Base-by-base conservation (phyloP, 2,797 vertebrate genomes). In the Sebastes taczanowskii region DNA sequence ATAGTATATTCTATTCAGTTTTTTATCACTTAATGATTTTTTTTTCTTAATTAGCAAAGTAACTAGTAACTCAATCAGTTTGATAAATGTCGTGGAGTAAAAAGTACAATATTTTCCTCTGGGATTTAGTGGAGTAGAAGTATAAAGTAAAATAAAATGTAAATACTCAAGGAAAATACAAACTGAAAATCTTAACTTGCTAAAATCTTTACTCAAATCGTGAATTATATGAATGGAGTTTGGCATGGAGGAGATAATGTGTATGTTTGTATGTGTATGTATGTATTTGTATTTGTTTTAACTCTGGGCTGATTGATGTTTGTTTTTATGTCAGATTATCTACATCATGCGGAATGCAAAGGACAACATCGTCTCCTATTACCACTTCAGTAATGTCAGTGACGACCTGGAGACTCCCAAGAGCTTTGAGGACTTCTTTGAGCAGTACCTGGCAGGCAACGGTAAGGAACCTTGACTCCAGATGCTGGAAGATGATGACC, bases 291-390 rank as follows among this genome's bases (percentile, higher is more conserved):
- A 38, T 38, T 13, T 38, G 11, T 13, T 38, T 38, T 1, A 65
- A 0, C 38, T 34, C 20, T 25, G 25, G 10, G 7, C 7, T 61
- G 25, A 68, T 35, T 35, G 34, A 35, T 35, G 11, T 20, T 30
- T 74, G 11, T 78, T 74, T 63, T 46, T 69, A 42, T 61, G 2
- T 71, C 88, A 94, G 93, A 87, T 94, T 2, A 71, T 94, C 35
- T 93, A 95, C 35, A 88, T 94, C 70, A 90, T 86, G 80, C 77
- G 94, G 69, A 95, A 94, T 78, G 92, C 92, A 49, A 94, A 94
- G 76, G 93, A 94, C 84, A 90, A 77, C 46, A 18, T 71, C 0
- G 84, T 86, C 11, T 95, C 93, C 2, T 94, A 87, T 84, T 94
- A 84, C 66, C 91, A 94, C 86, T 94, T 93, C 88, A 83, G 77